Base-by-base conservation (phyloP, 64 coral and sea anemone genomes). In the Hydrozoanthus tunicans region DNA sequence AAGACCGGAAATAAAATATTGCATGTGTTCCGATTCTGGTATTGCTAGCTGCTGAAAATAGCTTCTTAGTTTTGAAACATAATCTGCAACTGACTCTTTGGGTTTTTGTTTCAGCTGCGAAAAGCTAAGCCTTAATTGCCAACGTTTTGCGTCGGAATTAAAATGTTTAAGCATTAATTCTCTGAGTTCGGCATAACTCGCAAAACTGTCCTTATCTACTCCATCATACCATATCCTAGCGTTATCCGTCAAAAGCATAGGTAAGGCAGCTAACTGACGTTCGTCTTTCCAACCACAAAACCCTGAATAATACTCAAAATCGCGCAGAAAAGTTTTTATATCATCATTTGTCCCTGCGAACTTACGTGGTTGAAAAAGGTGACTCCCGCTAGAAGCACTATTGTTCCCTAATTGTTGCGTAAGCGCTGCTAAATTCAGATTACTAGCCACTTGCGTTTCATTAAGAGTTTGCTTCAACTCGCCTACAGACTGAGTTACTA, bases 161-260 rank as follows among this genome's bases (percentile, higher is more conserved):
- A 93, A 93, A 66, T 93, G 78, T 6, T 57, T 55, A 5, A 62
- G 65, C 64, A 93, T 43, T 53, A 78, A 63, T 53, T 25, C 57
- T 15, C 65, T 66, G 5, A 89, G 53, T 23, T 89, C 84, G 14
- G 65, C 32, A 23, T 80, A 89, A 81, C 53, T 93, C 6, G 27
- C 73, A 15, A 78, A 9, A 6, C 1, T 20, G 72, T 77, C 13
- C 14, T 58, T 69, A 23, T 68, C 77, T 15, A 68, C 53, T 5
- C 83, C 88, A 62, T 93, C 81, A 73, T 81, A 90, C 84, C 92
- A 93, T 59, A 73, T 57, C 8, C 77, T 93, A 60, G 92, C 85
- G 32, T 81, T 89, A 9, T 61, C 91, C 3, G 77, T 72, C 2
- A 73, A 13, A 11, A 61, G 15, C 17, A 80, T 60, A 80, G 57